Percentiles rank a stretch among this genome's conserved stretches.
Conservation (phyloP, 2,797 vertebrate genomes). For the Poecilia picta region DNA sequence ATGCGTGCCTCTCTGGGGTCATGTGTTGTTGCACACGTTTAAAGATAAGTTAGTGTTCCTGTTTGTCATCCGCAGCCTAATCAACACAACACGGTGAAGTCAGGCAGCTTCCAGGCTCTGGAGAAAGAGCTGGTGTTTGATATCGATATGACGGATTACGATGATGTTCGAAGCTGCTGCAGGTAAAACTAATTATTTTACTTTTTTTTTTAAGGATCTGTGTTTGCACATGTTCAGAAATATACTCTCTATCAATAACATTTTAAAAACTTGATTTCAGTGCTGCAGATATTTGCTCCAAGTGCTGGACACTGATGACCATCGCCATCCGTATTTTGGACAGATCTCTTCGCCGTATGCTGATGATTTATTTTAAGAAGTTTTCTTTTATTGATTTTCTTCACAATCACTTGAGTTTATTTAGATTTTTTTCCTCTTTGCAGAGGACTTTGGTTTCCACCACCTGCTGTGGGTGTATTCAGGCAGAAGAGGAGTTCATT, state of each 20-base stretch:
- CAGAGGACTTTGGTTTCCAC: slow-evolving; percentile 94
- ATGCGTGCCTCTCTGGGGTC: fast-evolving
- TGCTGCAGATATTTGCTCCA: slow-evolving; percentile 93
- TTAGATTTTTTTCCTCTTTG: not conserved
- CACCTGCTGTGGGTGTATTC: slow-evolving; percentile 97
- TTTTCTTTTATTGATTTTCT: not conserved
- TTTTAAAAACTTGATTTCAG: slow-evolving; percentile 68
- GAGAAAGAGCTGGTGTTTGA: slow-evolving; percentile 98
- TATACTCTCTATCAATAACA: not conserved
- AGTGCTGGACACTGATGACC: slow-evolving; percentile 97
- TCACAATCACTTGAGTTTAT: not conserved
- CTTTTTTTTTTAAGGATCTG: not conserved
- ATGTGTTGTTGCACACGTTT: not conserved
- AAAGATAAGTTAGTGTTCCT: not conserved
- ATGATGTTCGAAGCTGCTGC: slow-evolving; percentile 94
- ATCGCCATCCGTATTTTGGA: slow-evolving; percentile 91
- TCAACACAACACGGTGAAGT: slow-evolving; percentile 93
- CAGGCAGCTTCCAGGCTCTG: slow-evolving; percentile 93
- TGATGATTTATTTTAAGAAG: not conserved
- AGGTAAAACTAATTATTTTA: slow-evolving; percentile 76
- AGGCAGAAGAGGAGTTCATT: slow-evolving; percentile 95
- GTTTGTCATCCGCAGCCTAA: slow-evolving; percentile 83
- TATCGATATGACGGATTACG: slow-evolving; percentile 98
- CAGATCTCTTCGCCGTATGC: slow-evolving; percentile 86
- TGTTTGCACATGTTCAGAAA: not conserved